Base-by-base conservation (phyloP, 2,888 invertebrate species). In the Spisula solida region DNA sequence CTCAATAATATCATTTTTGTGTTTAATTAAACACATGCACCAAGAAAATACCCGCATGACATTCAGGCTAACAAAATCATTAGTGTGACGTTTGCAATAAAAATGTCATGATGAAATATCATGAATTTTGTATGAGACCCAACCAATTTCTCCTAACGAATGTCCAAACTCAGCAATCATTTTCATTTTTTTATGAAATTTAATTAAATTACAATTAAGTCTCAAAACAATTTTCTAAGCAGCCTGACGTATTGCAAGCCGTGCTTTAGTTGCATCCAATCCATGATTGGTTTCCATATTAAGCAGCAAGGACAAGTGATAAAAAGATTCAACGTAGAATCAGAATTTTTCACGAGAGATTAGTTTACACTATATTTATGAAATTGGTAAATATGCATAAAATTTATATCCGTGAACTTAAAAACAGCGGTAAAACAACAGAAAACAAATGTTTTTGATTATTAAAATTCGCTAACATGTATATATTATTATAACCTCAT, bases 101-200 rank as follows among this genome's bases (percentile, higher is more conserved):
- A 75, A 31, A 75, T 34, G 34, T 75, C 75, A 70, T 14, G 0
- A 1, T 31, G 31, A 75, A 75, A 34, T 75, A 75, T 70, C 70
- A 70, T 75, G 75, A 29, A 75, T 75, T 75, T 34, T 75, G 29
- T 14, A 75, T 75, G 75, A 75, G 75, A 75, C 20, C 8, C 34
- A 14, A 34, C 12, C 5, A 75, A 75, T 31, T 31, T 75, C 34
- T 75, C 20, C 31, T 4, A 10, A 16, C 12, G 2, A 75, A 16
- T 4, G 75, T 75, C 75, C 8, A 75, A 18, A 25, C 0, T 66
- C 25, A n/a, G 25, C 60, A 66, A 25, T n/a, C 2, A 66, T 66
- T 66, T 10, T 25, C 60, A 25, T 66, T 5, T 66, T 66, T 66
- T 66, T 66, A 10, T 8, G 20, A 12, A 66, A 66, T 66, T 25